Conservation (phyloP, 2,888 invertebrate species). For the Muscina levida region DNA sequence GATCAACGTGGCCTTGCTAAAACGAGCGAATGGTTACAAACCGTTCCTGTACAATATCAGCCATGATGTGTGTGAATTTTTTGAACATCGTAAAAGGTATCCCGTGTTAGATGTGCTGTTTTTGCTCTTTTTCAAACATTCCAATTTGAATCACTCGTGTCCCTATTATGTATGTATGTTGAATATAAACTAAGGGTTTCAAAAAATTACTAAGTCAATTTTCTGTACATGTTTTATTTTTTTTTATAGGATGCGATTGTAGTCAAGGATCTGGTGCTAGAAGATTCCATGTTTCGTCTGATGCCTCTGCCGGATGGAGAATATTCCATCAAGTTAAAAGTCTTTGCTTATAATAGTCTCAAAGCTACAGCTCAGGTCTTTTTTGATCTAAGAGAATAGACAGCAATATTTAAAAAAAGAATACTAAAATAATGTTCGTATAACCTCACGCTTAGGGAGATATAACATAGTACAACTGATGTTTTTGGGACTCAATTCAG, state of each 20-base stretch:
- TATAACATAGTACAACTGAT: too few species aligned
- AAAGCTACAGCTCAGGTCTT: too few species aligned
- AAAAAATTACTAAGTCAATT: too few species aligned
- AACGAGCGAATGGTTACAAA: conserved; percentile 25
- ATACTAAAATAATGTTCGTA: too few species aligned
- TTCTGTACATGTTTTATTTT: too few species aligned
- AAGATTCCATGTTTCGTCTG: not conserved
- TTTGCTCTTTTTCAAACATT: not conserved
- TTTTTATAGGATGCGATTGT: too few species aligned
- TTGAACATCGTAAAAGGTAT: not conserved
- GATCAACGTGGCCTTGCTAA: conserved; percentile 4
- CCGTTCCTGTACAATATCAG: conserved; percentile 22
- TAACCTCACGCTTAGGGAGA: too few species aligned
- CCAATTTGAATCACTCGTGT: conserved; percentile 2
- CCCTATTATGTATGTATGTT: conserved; percentile 43
- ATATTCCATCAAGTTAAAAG: not conserved
- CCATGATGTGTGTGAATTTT: conserved; percentile 5
- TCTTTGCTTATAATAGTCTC: not conserved
- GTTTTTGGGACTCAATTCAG: too few species aligned
- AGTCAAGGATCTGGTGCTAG: conserved; percentile 14
- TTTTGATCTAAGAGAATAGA: too few species aligned
- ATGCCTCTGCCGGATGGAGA: not conserved
- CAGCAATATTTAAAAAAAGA: too few species aligned
- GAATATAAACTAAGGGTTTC: conserved; percentile 20
- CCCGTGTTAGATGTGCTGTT: not conserved